Base-by-base conservation (phyloP, 2,888 invertebrate species). In the Parascotia fuliginaria region DNA sequence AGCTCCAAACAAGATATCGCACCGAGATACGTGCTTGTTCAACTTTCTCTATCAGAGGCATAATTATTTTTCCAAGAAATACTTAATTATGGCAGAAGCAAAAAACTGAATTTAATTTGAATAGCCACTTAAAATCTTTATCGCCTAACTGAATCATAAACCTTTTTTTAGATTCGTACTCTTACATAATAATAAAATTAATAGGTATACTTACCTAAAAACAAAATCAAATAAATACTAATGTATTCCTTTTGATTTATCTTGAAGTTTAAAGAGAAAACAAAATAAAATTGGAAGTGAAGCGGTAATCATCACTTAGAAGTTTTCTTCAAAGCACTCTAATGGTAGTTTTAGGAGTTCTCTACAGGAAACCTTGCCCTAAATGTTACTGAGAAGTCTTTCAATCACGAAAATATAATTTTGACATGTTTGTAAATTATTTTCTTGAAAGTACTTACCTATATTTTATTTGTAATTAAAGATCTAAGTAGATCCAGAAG, bases 281-380 rank as follows among this genome's bases (percentile, higher is more conserved):
- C 22, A 36, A 32, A 31, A 39, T 41, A n/a, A n/a, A n/a, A 37
- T 54, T 48, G 24, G 14, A 7, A 6, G 27, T 51, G 27, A 48
- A 52, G 46, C 43, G 56, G 34, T 22, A 47, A 28, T 31, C n/a
- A n/a, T n/a, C 56, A 57, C 51, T 65, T 65, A 32, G 55, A 42
- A 51, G 69, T 60, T 70, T 68, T 65, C 63, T 41, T 66, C 64
- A 73, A 75, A 72, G 50, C 54, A 34, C 48, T 60, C 46, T 56
- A 65, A 48, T 59, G 66, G 55, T 65, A 55, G 60, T 70, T 70
- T 44, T 41, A 45, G 44, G 45, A 60, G 60, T 44, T 39, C 24
- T 37, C 39, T 53, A 5, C 55, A 67, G 70, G 73, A 60, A 46
- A 56, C 55, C 51, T 66, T 58, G 58, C 51, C 39, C 55, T 56